Evolutionary conservation across 2,113 vertebrate species (phyloP).

Genomic region (Arothron firmamentum): DNA sequence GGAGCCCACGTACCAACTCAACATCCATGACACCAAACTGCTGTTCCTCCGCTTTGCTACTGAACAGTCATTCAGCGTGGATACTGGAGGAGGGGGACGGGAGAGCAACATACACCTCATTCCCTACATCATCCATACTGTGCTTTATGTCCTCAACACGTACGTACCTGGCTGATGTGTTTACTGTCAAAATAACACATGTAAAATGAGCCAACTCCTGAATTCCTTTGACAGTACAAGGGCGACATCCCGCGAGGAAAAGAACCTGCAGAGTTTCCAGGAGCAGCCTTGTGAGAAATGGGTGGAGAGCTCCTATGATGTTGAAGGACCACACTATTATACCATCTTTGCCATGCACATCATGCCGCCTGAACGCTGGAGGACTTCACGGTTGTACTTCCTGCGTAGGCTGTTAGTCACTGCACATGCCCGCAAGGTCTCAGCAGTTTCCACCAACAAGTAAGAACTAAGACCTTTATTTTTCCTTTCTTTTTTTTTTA

Average conservation of each 20-base stretch:
- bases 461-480: conserved; percentile 53
- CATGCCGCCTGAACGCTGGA: conserved; percentile 88
- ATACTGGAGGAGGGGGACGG: conserved; percentile 91
- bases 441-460: conserved; percentile 88
- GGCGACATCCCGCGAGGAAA: conserved; percentile 94
- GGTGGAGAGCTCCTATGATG: conserved; percentile 92
- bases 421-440: conserved; percentile 83
- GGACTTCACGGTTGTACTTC: conserved; percentile 80
- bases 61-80: conserved; percentile 95
- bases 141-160: conserved; percentile 99
- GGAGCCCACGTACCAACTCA: conserved; percentile 98
- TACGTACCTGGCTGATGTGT: conserved; percentile 60
- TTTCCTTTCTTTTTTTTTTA: too few relatives aligned
- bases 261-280: conserved; percentile 94
- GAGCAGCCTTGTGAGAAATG: conserved; percentile 96
- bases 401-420: conserved; percentile 85
- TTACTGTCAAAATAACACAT: not conserved
- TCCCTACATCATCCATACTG: conserved; percentile 97
- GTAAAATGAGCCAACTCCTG: not conserved
- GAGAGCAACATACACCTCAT: conserved; percentile 99
- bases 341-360: conserved; percentile 91
- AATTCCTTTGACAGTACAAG: conserved; percentile 79
- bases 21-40: conserved; percentile 96
- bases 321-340: conserved; percentile 95
- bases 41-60: conserved; percentile 95